Evolutionary conservation across 1,140 invertebrate genomes (phyloP), one percentile per base, ranked within the genome.

Genomic region (Samia ricini): DNA sequence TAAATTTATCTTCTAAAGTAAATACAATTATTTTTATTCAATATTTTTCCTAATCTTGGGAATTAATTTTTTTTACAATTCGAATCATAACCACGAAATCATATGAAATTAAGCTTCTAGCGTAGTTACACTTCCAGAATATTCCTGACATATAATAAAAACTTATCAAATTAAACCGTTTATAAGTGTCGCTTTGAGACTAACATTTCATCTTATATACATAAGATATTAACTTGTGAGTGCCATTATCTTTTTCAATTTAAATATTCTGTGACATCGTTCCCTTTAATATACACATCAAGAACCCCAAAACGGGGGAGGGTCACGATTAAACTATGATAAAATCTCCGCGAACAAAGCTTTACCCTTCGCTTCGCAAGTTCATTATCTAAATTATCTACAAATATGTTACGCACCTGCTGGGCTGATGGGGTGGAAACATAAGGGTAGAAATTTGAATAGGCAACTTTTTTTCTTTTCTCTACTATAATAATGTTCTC

Each of bases 381-480:
- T 59, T 64, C 58, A 51, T 61, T 66, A 66, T 66, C 64, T 64
- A 64, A 64, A 64, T 59, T 59, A 59, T 59, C 56, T 55, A 54
- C 56, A 60, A 61, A 61, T 58, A 61, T 61, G 49, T 49, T 56
- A 61, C 60, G 24, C 60, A 66, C 64, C 64, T 66, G 64, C 57
- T 58, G n/a, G 22, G 52, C 49, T 20, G 49, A 23, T 12, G 29
- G 19, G 54, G 52, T 10, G 52, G 48, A 24, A 51, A 48, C 4
- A 26, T 51, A 8, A 51, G 58, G 58, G 58, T 18, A 23, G 15
- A 57, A 42, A 21, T 21, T 21, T 55, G 19, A 21, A n/a, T 55
- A n/a, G 20, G 52, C 18, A 21, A 12, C 49, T 20, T 20, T 51
- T 18, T 18, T 8, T 10, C 10, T 29, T 29, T 29, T n/a, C n/a